Percentiles rank a stretch among this genome's conserved stretches.
These are phyloP conservation scores for Gymnocephalus cernua DNA, from an alignment of 2,113 vertebrate species.

Conservation along the genomic window DNA sequence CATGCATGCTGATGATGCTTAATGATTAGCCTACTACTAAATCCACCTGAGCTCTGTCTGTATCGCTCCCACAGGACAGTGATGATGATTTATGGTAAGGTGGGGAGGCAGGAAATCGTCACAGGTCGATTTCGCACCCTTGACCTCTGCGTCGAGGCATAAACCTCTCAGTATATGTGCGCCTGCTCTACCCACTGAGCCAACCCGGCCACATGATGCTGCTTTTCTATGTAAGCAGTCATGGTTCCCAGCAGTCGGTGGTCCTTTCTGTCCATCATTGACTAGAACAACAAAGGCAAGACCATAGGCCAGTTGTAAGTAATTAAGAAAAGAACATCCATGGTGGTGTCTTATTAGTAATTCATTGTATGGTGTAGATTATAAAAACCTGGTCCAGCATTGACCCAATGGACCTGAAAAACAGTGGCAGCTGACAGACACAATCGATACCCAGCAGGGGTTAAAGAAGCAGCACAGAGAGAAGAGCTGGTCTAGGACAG, in stretches of 20 bases:
- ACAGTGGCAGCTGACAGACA: slow-evolving; percentile 8
- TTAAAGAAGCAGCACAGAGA: not conserved
- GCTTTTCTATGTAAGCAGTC: no score
- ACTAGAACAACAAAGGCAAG: slow-evolving; percentile 38
- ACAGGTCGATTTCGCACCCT: no score
- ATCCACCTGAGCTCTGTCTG: not conserved
- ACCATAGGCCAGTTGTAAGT: slow-evolving; percentile 6
- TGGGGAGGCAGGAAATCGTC: no score
- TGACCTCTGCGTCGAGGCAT: no score
- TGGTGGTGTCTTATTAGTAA: not conserved
- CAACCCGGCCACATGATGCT: no score
- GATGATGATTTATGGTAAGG: no score
- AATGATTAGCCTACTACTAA: not conserved
- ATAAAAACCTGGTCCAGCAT: not conserved
- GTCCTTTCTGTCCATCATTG: no score
- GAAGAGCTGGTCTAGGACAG: not conserved
- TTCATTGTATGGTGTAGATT: slow-evolving; percentile 7
- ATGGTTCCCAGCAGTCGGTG: no score
- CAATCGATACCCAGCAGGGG: slow-evolving; percentile 5
- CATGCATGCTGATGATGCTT: not conserved
- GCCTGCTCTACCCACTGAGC: no score
- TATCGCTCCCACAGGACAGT: slow-evolving; percentile 18
- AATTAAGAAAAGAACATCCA: not conserved
- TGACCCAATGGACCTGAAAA: slow-evolving; percentile 7
- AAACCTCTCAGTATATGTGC: no score